phyloP scores from a whole-genome alignment of 2,888 invertebrate species.

The Caenorhabditis sp. region DNA sequence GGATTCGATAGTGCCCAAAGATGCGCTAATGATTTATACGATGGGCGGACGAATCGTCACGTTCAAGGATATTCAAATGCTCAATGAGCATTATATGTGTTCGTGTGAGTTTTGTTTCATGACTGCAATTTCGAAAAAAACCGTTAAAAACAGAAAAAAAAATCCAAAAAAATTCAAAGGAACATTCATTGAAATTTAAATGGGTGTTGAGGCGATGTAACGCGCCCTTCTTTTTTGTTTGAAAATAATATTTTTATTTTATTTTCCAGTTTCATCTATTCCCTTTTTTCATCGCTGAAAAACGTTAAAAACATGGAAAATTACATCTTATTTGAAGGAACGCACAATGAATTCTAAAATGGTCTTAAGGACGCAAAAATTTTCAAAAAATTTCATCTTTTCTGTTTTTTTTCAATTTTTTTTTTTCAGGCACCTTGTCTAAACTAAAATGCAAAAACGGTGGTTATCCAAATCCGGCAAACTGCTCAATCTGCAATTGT shows the following conservation, averaged over 20 bases:
- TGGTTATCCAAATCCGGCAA: conserved; percentile 62
- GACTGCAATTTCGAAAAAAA: background rate
- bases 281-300: too few relatives aligned
- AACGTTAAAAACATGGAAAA: too few relatives aligned
- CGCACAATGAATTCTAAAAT: too few relatives aligned
- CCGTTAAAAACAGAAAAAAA: background rate
- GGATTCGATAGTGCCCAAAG: conserved; percentile 37
- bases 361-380: too few relatives aligned
- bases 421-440: background rate
- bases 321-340: too few relatives aligned
- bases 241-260: background rate
- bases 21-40: conserved; percentile 27
- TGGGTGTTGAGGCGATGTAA: too few relatives aligned
- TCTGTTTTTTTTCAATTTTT: background rate
- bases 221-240: too few relatives aligned
- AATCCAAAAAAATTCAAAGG: too few relatives aligned
- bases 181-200: too few relatives aligned
- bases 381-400: background rate
- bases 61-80: conserved; percentile 35
- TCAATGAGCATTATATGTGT: conserved; percentile 36
- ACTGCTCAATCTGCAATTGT: conserved; percentile 55
- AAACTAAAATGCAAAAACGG: conserved; percentile 50
- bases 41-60: conserved; percentile 38
- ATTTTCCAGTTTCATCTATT: conserved; percentile 3
- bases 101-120: conserved; percentile 17